Base-by-base conservation (phyloP, 2,113 vertebrate species). In the Gallinago undulata region DNA sequence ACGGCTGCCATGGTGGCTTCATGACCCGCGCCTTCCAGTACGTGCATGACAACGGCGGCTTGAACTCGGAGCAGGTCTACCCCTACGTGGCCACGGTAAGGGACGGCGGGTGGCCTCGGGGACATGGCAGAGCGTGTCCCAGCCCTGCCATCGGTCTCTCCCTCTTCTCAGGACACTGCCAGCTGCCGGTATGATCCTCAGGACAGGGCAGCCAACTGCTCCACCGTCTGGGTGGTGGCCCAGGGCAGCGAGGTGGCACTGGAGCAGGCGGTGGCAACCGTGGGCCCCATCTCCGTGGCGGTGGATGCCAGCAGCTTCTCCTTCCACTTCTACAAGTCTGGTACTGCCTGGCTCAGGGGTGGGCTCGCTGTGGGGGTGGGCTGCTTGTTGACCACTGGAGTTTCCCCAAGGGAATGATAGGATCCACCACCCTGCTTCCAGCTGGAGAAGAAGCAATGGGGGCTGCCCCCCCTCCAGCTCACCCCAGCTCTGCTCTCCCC, bases 1-100 rank as follows among this genome's bases (percentile, higher is more conserved):
- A 17, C 0, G 94, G 96, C 51, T 97, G 97, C 39, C 25, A 1
- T 0, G 96, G 97, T 0, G 96, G 97, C 22, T 81, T 19, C 64
- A 35, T 93, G 67, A 60, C 31, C 5, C 7, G 2, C 0, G 96
- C 97, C 80, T 97, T 97, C 72, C 51, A 85, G 43, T 97, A 97
- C 5, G 94, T 97, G 51, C 91, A 0, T 0, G 28, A 94, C 15
- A 97, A 97, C 1, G 63, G 84, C 0, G 96, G 97, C 84, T 53
- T 97, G 37, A 63, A 94, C 93, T 97, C 95, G 0, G 96, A 97
- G 91, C 43, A 8, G 0, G 4, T 67, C 62, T 97, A 97, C 80
- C 96, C 97, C 66, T 97, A 97, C 77, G 0, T 4, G 50, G 96
- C 50, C 48, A 79, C 19, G 35, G 97, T 97, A 45, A 83, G 60